These are phyloP conservation scores for Atractosteus spatula DNA, from an alignment of 2,113 vertebrate genomes.

Conservation along the genomic window DNA sequence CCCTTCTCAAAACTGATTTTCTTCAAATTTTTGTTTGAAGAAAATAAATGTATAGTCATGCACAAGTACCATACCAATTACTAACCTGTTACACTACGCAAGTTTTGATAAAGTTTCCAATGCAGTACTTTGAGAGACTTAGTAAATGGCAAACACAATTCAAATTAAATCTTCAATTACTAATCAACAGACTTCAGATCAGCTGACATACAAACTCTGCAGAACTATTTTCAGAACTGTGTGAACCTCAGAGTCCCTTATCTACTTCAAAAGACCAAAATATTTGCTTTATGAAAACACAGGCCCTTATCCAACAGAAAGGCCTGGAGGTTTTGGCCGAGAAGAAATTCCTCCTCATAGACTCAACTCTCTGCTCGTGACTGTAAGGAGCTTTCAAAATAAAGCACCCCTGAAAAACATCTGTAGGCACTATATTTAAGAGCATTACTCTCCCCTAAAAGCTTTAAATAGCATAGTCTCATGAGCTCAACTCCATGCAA, in stretches of 20 bases:
- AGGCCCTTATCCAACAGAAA: background rate
- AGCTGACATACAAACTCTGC: too few species aligned
- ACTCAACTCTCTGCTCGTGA: background rate
- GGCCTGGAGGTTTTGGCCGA: background rate
- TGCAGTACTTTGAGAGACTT: too few species aligned
- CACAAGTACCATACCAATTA: too few species aligned
- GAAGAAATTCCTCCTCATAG: background rate
- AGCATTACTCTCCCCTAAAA: background rate
- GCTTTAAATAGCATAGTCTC: background rate
- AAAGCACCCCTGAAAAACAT: background rate
- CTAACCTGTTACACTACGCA: too few species aligned
- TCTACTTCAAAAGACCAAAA: conserved; percentile 10
- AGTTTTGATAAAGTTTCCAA: too few species aligned
- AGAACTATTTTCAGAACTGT: too few species aligned
- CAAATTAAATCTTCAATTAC: too few species aligned
- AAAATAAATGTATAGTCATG: too few species aligned
- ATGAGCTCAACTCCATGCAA: background rate
- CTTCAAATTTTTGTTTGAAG: too few species aligned
- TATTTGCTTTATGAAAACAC: conserved; percentile 16
- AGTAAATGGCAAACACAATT: too few species aligned
- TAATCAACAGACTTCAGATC: too few species aligned
- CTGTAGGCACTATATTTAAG: background rate
- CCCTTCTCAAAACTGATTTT: too few species aligned
- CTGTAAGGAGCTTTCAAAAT: background rate
- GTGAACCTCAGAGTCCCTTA: background rate